Evolutionary conservation across 2,797 vertebrate genomes (phyloP), one percentile per base, ranked within the genome.

Genomic region (Dicrostonyx torquatus): DNA sequence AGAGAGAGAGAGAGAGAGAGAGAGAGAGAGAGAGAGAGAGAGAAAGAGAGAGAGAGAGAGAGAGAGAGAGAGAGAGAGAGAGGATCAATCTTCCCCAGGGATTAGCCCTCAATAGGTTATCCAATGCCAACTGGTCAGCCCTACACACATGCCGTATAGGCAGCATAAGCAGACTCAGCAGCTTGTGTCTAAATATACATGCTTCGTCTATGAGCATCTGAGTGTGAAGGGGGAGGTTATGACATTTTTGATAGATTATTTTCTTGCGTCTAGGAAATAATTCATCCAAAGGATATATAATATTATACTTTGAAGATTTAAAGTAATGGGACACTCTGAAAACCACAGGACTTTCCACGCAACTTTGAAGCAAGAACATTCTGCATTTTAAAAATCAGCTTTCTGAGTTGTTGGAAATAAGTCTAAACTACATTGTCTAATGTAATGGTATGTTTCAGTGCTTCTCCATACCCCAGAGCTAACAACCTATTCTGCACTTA

Each of bases 331-430:
- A 87, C 20, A 83, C 58, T 60, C 72, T 29, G 10, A 66, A 84
- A 89, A 92, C 75, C 22, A 89, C 0, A 79, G 26, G 9, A 50
- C 8, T 48, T 83, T 87, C 37, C 53, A 3, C 24, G 4, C 68
- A 88, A 50, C 66, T 73, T 66, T 73, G n/a, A 91, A 93, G 55
- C 88, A 70, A 94, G 84, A 53, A 11, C 15, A 62, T 66, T 92
- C 75, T 75, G n/a, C 14, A 37, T 8, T 92, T 89, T 84, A 87
- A 79, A 90, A 87, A 55, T 40, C 72, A 86, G 86, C 13, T 87
- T 90, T 79, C 34, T 85, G 26, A 73, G n/a, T 83, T 62, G 5
- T 48, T 53, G 72, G 55, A 88, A 82, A 87, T 14, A 84, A 50
- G 31, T n/a, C 3, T 64, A 48, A 86, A 73, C 20, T 31, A 18